Base-by-base conservation (phyloP, 2,888 invertebrate genomes). In the Heliconius cydno region DNA sequence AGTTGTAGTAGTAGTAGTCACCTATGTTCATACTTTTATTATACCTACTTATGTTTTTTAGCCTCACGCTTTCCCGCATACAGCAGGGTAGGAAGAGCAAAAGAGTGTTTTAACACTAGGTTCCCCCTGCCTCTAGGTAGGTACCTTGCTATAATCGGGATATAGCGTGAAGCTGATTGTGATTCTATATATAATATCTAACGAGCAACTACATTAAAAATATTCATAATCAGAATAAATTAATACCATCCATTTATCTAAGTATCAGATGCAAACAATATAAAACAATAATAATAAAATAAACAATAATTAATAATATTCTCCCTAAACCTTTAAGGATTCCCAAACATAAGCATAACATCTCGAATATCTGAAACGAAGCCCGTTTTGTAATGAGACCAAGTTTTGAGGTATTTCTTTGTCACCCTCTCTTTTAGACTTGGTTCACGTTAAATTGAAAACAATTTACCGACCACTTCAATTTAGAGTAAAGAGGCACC, bases 401-500 rank as follows among this genome's bases (percentile, higher is more conserved):
- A 74, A 79, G 76, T 81, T 81, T 79, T 75, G 67, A 82, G 73
- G 79, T 79, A 81, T 81, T 79, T 82, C 82, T 82, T 82, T 82
- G 82, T 82, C 77, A 77, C 70, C 77, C 76, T 81, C 76, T 81
- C 84, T 80, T 83, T 84, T 81, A 83, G 80, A 79, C 81, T 77
- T 80, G 74, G 57, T 74, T 76, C 83, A 84, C 84, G 84, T 83
- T 85, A 85, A 87, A 88, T 86, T 85, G 87, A 85, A 87, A 86
- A 87, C 87, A 87, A 88, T 87, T 86, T 86, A 85, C 85, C 84
- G 85, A 87, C 88, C 89, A 92, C 90, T 92, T 92, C 90, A 92
- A 92, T 92, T 91, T 91, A 90, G 91, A 93, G 87, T 89, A 92
- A 93, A 93, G 92, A 93, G 92, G 87, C 86, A 88, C 88, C 92